phyloP scores from a whole-genome alignment of 2,113 vertebrate genomes.

The Dermatemys mawii region DNA sequence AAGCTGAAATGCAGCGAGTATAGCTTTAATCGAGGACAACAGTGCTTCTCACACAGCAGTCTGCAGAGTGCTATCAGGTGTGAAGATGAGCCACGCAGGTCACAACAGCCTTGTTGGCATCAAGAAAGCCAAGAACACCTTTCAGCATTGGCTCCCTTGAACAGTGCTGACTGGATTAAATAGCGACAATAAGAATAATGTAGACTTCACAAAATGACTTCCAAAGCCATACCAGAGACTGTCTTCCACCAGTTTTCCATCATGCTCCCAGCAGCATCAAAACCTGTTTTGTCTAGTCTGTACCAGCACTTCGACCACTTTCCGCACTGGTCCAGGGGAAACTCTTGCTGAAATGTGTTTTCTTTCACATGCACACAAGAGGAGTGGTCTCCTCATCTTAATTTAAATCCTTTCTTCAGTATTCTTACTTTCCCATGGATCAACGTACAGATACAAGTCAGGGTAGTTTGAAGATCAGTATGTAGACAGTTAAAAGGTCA shows the following conservation, averaged over 20 bases:
- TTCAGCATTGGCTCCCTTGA: background rate
- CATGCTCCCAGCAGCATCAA: background rate
- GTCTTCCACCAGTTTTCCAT: background rate
- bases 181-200: background rate
- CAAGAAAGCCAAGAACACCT: background rate
- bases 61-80: background rate
- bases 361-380: background rate
- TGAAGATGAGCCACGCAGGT: background rate
- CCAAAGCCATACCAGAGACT: background rate
- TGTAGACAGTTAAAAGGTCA: background rate
- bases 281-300: background rate
- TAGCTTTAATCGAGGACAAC: background rate
- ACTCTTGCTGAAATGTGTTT: background rate
- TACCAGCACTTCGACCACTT: background rate
- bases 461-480: background rate
- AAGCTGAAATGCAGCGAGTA: background rate
- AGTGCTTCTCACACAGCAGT: background rate
- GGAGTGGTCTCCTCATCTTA: background rate
- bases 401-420: fast-evolving
- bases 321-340: background rate
- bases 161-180: background rate
- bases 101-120: background rate
- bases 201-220: background rate
- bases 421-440: background rate
- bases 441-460: background rate